Conservation (phyloP, 1,140 invertebrate species). For the Ostrea denselamellosa region DNA sequence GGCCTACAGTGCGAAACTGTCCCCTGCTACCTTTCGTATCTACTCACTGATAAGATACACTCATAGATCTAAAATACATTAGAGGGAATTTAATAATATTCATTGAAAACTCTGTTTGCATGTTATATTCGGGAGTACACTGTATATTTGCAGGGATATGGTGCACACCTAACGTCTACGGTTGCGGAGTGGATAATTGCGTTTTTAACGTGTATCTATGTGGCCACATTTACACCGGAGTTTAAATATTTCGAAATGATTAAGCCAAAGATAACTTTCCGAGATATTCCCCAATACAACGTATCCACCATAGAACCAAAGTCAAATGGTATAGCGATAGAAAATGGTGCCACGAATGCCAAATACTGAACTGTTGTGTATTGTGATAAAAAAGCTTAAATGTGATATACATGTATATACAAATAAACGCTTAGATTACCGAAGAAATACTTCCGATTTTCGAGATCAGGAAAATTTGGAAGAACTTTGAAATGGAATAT, state of each 20-base stretch:
- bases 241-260: conserved; percentile 43
- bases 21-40: no score
- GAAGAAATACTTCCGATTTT: background rate
- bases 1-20: no score
- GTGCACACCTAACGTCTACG: conserved; percentile 22
- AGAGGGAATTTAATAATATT: no score
- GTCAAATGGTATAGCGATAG: background rate
- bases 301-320: background rate
- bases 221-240: conserved; percentile 46
- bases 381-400: background rate
- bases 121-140: no score
- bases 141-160: conserved; percentile 45
- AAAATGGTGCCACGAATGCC: background rate
- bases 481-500: no score
- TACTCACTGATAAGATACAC: no score
- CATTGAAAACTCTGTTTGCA: no score
- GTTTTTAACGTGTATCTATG: conserved; percentile 16
- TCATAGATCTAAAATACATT: no score
- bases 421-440: background rate
- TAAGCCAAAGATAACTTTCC: conserved; percentile 38
- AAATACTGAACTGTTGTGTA: background rate
- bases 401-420: conserved; percentile 4
- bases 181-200: conserved; percentile 52
- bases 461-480: no score
- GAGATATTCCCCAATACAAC: background rate